Evolutionary conservation across 2,888 invertebrate genomes (phyloP).

Genomic region (Phorcus lineatus): DNA sequence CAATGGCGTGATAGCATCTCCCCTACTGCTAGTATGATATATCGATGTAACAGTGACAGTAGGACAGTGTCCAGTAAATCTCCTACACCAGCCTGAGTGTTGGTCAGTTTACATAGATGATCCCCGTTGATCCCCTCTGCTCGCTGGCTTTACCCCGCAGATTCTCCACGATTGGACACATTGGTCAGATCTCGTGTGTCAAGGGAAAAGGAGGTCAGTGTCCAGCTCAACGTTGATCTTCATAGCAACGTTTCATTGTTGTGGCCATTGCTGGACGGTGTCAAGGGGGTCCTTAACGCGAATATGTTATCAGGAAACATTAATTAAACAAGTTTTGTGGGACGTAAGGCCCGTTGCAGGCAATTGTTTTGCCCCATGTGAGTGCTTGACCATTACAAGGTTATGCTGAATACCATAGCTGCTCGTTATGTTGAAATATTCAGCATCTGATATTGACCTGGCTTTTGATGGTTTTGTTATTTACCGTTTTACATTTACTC

Average conservation of each 20-base stretch:
- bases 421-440: too few relatives aligned
- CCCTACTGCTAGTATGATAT: constrained; percentile 2
- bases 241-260: not conserved
- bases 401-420: too few relatives aligned
- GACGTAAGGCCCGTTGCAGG: not conserved
- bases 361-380: constrained; percentile 3
- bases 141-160: too few relatives aligned
- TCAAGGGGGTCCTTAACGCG: constrained; percentile 1
- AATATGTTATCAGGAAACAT: constrained; percentile 13
- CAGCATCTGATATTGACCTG: too few relatives aligned
- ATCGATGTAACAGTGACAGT: constrained; percentile 10
- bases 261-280: not conserved
- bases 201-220: too few relatives aligned
- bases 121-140: constrained; percentile 1
- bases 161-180: too few relatives aligned
- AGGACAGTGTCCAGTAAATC: constrained; percentile 9
- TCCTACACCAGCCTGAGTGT: not conserved
- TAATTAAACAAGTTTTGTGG: constrained; percentile 4
- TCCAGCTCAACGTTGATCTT: too few relatives aligned
- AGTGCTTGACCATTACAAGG: too few relatives aligned
- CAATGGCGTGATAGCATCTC: constrained; percentile 9
- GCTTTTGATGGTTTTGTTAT: too few relatives aligned
- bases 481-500: too few relatives aligned
- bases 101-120: constrained; percentile 22
- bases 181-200: too few relatives aligned